Percentiles rank a stretch among this genome's conserved stretches.
These are phyloP conservation scores for Mythimna pallens DNA, from an alignment of 2,888 invertebrate species.

Conservation along the genomic window DNA sequence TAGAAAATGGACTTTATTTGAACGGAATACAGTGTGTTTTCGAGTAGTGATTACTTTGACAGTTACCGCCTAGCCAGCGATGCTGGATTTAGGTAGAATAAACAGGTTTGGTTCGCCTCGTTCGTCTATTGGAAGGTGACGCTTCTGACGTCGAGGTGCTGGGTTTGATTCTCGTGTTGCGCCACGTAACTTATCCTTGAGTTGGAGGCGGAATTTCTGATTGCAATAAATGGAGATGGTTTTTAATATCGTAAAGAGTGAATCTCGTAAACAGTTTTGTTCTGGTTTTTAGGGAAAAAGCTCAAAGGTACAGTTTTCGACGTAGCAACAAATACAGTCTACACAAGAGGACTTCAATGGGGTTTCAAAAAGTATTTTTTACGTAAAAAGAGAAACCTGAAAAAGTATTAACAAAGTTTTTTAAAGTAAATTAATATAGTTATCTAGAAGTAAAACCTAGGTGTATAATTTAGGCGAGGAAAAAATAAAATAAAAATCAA, in stretches of 20 bases:
- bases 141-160: constrained; percentile 55
- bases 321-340: constrained; percentile 8
- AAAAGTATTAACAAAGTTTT: background rate
- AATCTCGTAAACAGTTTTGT: background rate
- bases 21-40: constrained; percentile 7
- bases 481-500: background rate
- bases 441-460: no score
- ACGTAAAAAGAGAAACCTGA: background rate
- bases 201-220: constrained; percentile 33
- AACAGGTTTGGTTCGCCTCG: constrained; percentile 63
- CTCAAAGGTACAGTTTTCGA: background rate
- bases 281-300: constrained; percentile 7
- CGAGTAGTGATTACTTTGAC: constrained; percentile 48
- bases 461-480: background rate
- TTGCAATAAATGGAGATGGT: constrained; percentile 18
- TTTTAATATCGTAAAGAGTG: background rate
- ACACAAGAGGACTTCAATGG: constrained; percentile 1
- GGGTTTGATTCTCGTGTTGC: constrained; percentile 58
- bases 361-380: constrained; percentile 3
- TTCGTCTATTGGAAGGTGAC: constrained; percentile 62
- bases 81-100: constrained; percentile 66
- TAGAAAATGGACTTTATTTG: constrained; percentile 20
- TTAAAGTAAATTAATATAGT: no score
- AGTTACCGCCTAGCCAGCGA: constrained; percentile 60
- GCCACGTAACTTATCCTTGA: constrained; percentile 51